Evolutionary conservation across 2,797 vertebrate genomes (phyloP), one percentile per base, ranked within the genome.

Genomic region (Australoheros facetus): DNA sequence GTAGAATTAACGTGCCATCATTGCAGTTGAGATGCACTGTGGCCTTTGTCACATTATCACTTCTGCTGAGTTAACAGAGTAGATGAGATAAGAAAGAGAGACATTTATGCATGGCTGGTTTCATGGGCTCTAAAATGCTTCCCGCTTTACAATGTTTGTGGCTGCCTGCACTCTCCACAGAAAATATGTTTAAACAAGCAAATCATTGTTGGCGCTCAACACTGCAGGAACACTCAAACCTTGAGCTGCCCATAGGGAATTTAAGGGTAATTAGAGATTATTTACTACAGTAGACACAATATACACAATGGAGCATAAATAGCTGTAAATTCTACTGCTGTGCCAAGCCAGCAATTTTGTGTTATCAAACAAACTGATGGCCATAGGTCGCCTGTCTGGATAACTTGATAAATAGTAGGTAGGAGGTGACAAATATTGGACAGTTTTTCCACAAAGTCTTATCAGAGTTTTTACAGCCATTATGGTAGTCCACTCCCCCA

Each of bases 201-300:
- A 81, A 75, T 81, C 28, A 78, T 57, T 74, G 86, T 72, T 71
- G 77, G n/a, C 45, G 42, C 45, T 26, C 3, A 2, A 71, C 70
- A 56, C 77, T 3, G 12, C 14, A 55, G 64, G 32, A 69, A 76
- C 55, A 83, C 23, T 3, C 30, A 85, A 76, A 79, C 71, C 56
- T 39, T 77, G 71, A 75, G 59, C 55, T 66, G 72, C 75, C 85
- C 51, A 10, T 4, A 28, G 77, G 76, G 79, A 55, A 59, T 58
- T 58, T 56, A n/a, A 54, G 69, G 77, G 80, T 84, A 64, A 88
- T 86, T 84, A 83, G 73, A 82, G 73, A 81, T 87, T 84, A 75
- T 72, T 81, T 71, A 81, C 79, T 23, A 59, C 64, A 78, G 28
- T 12, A 51, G 30, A 84, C 14, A 14, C 42, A 56, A 76, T 77